phyloP scores from a whole-genome alignment of 1,140 invertebrate genomes.

The Chymomyza costata region DNA sequence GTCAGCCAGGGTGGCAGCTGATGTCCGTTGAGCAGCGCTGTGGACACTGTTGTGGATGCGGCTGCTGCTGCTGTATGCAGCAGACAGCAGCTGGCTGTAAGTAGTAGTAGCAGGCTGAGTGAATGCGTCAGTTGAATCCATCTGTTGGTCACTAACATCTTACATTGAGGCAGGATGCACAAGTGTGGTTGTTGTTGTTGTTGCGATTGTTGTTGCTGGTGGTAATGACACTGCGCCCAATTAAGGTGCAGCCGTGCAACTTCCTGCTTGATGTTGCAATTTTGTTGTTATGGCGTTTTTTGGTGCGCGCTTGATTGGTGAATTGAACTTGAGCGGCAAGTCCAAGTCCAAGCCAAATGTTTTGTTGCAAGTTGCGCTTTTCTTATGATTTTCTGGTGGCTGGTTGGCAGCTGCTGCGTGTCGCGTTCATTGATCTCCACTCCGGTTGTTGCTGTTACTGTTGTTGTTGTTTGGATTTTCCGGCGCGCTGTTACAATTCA shows the following conservation, averaged over 20 bases:
- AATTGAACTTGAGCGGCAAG: constrained; percentile 37
- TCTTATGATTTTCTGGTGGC: constrained; percentile 42
- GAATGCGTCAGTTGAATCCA: constrained; percentile 49
- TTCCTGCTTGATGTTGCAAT: constrained; percentile 47
- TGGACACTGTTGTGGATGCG: constrained; percentile 34
- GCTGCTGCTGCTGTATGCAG: constrained; percentile 28
- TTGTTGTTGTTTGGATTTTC: constrained; percentile 50
- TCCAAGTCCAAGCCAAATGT: constrained; percentile 32
- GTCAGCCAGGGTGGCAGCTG: constrained; percentile 53
- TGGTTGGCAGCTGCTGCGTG: constrained; percentile 47
- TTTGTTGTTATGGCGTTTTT: constrained; percentile 36
- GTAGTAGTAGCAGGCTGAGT: constrained; percentile 20
- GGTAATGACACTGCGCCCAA: constrained; percentile 66
- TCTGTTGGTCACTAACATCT: constrained; percentile 72
- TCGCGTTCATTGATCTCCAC: constrained; percentile 61
- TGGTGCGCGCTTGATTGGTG: constrained; percentile 27
- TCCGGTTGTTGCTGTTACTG: constrained; percentile 39
- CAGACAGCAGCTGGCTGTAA: constrained; percentile 41
- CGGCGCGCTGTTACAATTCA: constrained; percentile 58
- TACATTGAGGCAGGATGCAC: constrained; percentile 68
- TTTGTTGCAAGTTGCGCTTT: constrained; percentile 51
- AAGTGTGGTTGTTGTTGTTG: constrained; percentile 22
- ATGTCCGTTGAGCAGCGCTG: constrained; percentile 42
- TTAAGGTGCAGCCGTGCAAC: constrained; percentile 62
- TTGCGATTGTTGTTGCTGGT: constrained; percentile 25